These are phyloP conservation scores for Pseudochromis fuscus DNA, from an alignment of 2,797 vertebrate species.

Conservation along the genomic window DNA sequence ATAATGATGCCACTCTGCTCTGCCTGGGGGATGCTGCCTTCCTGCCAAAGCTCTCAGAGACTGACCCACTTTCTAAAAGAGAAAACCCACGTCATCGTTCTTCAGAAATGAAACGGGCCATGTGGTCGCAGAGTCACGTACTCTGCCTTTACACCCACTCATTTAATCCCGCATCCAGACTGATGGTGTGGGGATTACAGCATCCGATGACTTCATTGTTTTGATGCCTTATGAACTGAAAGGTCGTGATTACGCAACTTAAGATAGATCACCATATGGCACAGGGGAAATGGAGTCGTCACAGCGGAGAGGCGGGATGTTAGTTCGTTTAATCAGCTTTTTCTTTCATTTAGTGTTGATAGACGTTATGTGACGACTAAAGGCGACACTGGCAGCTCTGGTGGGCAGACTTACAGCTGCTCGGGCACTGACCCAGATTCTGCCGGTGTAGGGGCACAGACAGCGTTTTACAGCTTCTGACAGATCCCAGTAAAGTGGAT, in stretches of 20 bases:
- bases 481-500: slow-evolving; percentile 51
- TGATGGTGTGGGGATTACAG: slow-evolving; percentile 48
- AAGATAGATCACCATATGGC: slow-evolving; percentile 55
- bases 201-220: slow-evolving; percentile 53
- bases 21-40: slow-evolving; percentile 58
- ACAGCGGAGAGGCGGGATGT: slow-evolving; percentile 12
- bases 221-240: slow-evolving; percentile 31
- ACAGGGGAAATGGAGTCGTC: slow-evolving; percentile 26
- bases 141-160: slow-evolving; percentile 17
- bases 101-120: slow-evolving; percentile 27
- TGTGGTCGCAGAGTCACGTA: neutral
- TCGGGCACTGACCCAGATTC: slow-evolving; percentile 50
- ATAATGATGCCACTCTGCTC: slow-evolving; percentile 57
- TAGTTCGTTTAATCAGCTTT: slow-evolving; percentile 40
- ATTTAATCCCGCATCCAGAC: slow-evolving; percentile 46
- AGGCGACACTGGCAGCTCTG: slow-evolving; percentile 1
- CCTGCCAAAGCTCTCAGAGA: slow-evolving; percentile 55
- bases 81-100: slow-evolving; percentile 28
- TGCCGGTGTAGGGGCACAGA: slow-evolving; percentile 4
- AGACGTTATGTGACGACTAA: slow-evolving; percentile 36
- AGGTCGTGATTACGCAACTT: slow-evolving; percentile 69
- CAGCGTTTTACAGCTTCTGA: slow-evolving; percentile 41
- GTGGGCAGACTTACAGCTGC: slow-evolving; percentile 20
- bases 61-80: slow-evolving; percentile 74
- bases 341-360: slow-evolving; percentile 1